Evolutionary conservation across 1,140 invertebrate genomes (phyloP).

Genomic region (Lucilia cuprina): DNA sequence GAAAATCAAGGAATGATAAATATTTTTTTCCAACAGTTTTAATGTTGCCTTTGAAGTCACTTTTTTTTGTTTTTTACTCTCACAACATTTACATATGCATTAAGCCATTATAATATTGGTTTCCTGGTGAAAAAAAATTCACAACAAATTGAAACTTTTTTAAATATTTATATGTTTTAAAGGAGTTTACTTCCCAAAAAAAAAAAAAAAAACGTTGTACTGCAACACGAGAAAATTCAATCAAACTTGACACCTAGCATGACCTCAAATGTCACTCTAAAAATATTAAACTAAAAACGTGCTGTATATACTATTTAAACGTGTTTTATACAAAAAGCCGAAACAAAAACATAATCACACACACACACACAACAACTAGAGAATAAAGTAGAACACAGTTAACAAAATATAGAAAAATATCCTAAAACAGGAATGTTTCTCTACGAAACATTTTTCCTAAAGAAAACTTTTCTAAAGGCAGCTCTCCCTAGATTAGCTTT

Average conservation of each 20-base stretch:
- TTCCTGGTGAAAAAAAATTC: neutral
- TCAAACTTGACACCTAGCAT: constrained; percentile 34
- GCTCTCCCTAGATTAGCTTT: too few species aligned
- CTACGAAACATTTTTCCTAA: too few species aligned
- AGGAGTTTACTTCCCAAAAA: neutral
- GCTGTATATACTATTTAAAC: constrained; percentile 24
- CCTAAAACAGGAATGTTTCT: too few species aligned
- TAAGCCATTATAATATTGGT: constrained; percentile 32
- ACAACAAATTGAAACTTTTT: too few species aligned
- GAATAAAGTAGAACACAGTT: neutral
- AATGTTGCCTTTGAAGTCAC: neutral
- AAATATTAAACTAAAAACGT: constrained; percentile 34
- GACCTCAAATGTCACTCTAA: constrained; percentile 32
- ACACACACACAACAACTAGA: neutral
- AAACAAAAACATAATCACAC: too few species aligned
- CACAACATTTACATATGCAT: constrained; percentile 21
- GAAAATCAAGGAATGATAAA: constrained; percentile 21
- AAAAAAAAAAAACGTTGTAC: too few species aligned
- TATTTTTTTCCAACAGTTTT: neutral
- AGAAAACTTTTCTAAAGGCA: too few species aligned
- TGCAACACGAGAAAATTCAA: constrained; percentile 28
- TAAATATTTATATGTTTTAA: neutral
- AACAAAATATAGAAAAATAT: neutral
- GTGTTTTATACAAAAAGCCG: neutral
- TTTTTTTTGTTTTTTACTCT: neutral